Conservation (phyloP, 1,140 invertebrate species). For the Idris sp. region DNA sequence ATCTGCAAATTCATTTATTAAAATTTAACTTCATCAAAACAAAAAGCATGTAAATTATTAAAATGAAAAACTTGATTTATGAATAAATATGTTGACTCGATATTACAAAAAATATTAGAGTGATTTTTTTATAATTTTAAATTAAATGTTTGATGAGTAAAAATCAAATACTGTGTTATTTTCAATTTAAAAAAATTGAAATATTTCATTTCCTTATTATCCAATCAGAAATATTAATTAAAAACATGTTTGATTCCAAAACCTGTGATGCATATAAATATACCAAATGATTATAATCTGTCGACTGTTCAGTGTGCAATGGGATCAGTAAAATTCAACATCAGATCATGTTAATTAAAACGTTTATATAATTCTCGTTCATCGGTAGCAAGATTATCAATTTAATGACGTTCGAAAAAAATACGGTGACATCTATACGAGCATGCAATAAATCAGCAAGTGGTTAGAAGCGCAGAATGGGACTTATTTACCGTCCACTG, state of each 20-base stretch:
- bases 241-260: conserved; percentile 8
- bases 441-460: conserved; percentile 48
- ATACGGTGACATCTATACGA: conserved; percentile 31
- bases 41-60: too few relatives aligned
- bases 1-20: too few relatives aligned
- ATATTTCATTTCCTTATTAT: too few relatives aligned
- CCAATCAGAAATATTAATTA: conserved; percentile 18
- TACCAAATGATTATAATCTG: conserved; percentile 22
- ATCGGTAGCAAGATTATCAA: conserved; percentile 38
- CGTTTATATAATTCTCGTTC: conserved; percentile 43
- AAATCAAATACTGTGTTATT: too few relatives aligned
- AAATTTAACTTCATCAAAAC: too few relatives aligned
- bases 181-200: too few relatives aligned
- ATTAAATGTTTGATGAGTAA: too few relatives aligned
- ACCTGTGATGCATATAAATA: conserved; percentile 5
- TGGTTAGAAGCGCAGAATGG: conserved; percentile 38
- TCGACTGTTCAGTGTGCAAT: conserved; percentile 8
- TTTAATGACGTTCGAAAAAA: conserved; percentile 52
- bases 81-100: too few relatives aligned
- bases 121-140: too few relatives aligned
- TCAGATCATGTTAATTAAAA: conserved; percentile 46
- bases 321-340: conserved; percentile 24
- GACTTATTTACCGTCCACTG: conserved; percentile 47
- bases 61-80: too few relatives aligned
- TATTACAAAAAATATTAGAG: too few relatives aligned